Percentiles rank a stretch among this genome's conserved stretches.
Conservation (phyloP, 23 tunicate genomes). For the Halocynthia roretzi region DNA sequence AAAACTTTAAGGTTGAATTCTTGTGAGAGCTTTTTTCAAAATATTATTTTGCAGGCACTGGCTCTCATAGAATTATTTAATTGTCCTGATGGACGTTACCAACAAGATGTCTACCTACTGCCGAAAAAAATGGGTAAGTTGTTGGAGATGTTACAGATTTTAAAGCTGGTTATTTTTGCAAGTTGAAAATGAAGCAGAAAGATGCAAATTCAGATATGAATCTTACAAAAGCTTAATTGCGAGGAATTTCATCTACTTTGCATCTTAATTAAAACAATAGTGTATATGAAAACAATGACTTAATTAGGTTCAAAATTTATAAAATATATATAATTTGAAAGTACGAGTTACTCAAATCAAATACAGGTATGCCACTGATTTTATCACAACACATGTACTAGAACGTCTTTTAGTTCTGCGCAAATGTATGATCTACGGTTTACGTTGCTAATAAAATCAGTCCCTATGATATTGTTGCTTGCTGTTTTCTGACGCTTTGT, state of each 20-base stretch:
- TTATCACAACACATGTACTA: no score
- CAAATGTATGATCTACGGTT: no score
- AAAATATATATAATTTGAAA: no score
- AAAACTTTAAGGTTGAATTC: neutral
- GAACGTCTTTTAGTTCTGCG: no score
- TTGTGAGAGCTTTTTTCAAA: neutral
- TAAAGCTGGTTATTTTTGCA: neutral
- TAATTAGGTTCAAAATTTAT: no score
- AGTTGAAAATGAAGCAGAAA: no score
- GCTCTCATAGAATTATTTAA: slow-evolving; percentile 97
- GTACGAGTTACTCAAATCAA: no score
- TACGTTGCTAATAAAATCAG: no score
- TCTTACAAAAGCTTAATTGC: neutral
- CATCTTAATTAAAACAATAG: neutral
- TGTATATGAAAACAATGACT: no score
- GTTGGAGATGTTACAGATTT: neutral
- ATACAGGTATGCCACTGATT: no score
- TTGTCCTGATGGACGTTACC: slow-evolving; percentile 97
- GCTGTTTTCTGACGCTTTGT: neutral
- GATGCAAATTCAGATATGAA: neutral
- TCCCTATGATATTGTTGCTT: neutral
- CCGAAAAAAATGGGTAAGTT: slow-evolving; percentile 98
- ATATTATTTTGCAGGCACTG: slow-evolving; percentile 69
- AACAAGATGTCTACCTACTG: slow-evolving; percentile 94
- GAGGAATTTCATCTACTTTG: neutral